Conservation (phyloP, 2,797 vertebrate species). For the Pantherophis alleghaniensis region DNA sequence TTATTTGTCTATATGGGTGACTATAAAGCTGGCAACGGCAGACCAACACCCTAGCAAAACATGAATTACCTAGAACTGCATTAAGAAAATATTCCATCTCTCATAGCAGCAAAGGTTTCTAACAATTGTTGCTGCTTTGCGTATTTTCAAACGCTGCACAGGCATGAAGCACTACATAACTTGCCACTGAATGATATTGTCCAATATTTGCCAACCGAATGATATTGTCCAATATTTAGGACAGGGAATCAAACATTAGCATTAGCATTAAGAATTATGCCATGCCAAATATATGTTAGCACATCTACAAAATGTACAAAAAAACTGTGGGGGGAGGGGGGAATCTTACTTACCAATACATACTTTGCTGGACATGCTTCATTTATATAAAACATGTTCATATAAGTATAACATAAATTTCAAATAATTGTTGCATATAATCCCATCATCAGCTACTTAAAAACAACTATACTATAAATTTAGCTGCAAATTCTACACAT, state of each 20-base stretch:
- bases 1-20: background rate
- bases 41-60: background rate
- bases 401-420: background rate
- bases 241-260: background rate
- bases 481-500: background rate
- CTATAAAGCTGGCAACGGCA: background rate
- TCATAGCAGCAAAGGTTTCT: background rate
- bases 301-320: background rate
- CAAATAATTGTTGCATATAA: background rate
- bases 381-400: background rate
- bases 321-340: background rate
- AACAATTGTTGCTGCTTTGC: accelerated
- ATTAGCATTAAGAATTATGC: background rate
- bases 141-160: accelerated
- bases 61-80: background rate
- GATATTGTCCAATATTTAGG: too few species aligned
- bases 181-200: background rate
- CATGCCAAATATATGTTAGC: background rate
- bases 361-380: background rate
- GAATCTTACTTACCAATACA: background rate
- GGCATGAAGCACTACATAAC: background rate
- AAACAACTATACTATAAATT: background rate
- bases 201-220: background rate
- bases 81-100: background rate
- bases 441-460: background rate